Evolutionary conservation across 1,140 invertebrate species (phyloP), one percentile per base, ranked within the genome.

Genomic region (Planococcus citri): DNA sequence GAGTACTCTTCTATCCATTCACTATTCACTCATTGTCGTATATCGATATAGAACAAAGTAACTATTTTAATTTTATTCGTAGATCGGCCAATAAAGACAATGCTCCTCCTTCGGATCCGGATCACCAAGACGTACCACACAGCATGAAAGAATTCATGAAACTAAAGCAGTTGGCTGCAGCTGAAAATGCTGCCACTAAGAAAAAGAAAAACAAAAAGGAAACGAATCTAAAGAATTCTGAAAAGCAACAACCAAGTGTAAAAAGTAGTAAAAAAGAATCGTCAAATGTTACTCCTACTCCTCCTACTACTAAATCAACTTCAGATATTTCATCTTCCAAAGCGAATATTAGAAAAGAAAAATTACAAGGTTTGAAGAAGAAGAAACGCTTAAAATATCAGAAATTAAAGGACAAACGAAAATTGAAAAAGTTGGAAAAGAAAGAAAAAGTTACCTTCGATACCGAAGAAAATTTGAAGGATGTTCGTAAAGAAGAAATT

Each of bases 81-180:
- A 88, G 86, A 74, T 77, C 88, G 73, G 82, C 84, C 75, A 77
- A 78, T 3, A 86, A 87, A 79, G 84, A 87, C 68, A 86, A 90
- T 78, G 81, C 80, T 14, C 83, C 87, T 1, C 87, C 88, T 2
- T 79, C 78, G 51, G 79, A 87, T 74, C 77, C 78, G 6, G 83
- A 88, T 71, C 83, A 85, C 0, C 87, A 90, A 75, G 81, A 83
- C 17, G 77, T 89, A 27, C 86, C 88, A 0, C 84, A 82, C 70
- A 86, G 83, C 73, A 73, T 89, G 1, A 77, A 79, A 24, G 76
- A 79, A 21, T 70, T 89, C 9, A 85, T 87, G 21, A 81, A 82
- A 41, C 78, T 85, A 1, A 83, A 83, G 73, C 79, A 85, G 70
- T 77, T 79, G 68, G 75, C 77, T 0, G 82, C 82, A 72, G 74